Base-by-base conservation (phyloP, 2,797 vertebrate species). In the Rhinoraja longicauda region DNA sequence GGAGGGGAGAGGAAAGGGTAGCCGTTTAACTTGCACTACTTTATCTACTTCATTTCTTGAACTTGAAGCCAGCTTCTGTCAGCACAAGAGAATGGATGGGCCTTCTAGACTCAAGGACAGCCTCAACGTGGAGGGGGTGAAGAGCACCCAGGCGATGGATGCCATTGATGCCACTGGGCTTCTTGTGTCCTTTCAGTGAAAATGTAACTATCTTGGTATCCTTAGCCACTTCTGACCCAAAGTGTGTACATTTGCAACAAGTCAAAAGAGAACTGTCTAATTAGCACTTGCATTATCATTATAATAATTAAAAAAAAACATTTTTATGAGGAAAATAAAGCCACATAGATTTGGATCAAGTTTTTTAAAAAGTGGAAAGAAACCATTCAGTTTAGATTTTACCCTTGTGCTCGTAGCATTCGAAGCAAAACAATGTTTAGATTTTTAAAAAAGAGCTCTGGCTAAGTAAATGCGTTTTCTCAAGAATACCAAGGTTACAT, bases 371-470 rank as follows among this genome's bases (percentile, higher is more conserved):
- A 67, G 67, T 92, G 90, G 70, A 70, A 92, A 53, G 70, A n/a
- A 92, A 53, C 70, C 70, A 70, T 92, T 92, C 90, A 92, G 90
- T 92, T 75, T 92, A 92, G 90, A 75, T 36, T 75, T 92, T 92
- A 45, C 39, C 90, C 90, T n/a, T 59, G 70, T 92, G 90, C 70
- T 92, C 90, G 36, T 73, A 92, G 70, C 93, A 93, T 94, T 94
- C 95, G 93, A 94, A 94, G 95, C 94, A 94, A 94, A 94, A 94
- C 94, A 94, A 90, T 94, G n/a, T 94, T 94, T 94, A 94, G 93
- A 94, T 94, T 94, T 94, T 94, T 93, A 94, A 94, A 91, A 93
- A 93, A 93, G 94, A 94, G 93, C 94, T 94, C 92, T 92, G 79
- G 93, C 94, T 94, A 94, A 91, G 36, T 94, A 94, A 95, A 95